Conservation (phyloP, 2,888 invertebrate species). For the Tiphia femorata region DNA sequence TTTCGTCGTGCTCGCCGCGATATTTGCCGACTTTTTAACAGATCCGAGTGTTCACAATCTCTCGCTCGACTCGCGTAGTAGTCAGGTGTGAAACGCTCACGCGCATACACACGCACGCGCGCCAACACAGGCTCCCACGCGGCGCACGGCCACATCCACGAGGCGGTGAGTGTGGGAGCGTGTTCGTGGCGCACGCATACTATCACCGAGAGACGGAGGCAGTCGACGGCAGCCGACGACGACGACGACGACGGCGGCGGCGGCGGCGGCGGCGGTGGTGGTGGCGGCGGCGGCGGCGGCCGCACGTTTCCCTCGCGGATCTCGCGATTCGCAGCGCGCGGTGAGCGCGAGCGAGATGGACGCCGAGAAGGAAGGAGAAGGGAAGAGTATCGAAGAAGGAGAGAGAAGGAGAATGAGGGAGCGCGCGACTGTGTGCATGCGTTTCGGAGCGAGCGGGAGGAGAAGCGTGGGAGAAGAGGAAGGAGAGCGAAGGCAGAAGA, state of each 20-base stretch:
- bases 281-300: background rate
- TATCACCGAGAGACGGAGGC: conserved; percentile 3
- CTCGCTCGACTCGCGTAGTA: conserved; percentile 59
- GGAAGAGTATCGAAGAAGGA: too few relatives aligned
- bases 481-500: background rate
- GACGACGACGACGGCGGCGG: background rate
- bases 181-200: conserved; percentile 36
- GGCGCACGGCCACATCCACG: conserved; percentile 31
- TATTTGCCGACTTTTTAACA: background rate
- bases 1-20: background rate
- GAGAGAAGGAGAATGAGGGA: background rate
- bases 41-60: conserved; percentile 29
- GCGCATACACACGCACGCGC: conserved; percentile 50
- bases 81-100: conserved; percentile 67
- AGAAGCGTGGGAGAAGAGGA: conserved; percentile 10
- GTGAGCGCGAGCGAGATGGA: too few relatives aligned
- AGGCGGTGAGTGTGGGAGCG: background rate
- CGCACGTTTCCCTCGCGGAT: conserved; percentile 53
- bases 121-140: conserved; percentile 42
- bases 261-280: background rate
- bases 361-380: too few relatives aligned
- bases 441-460: conserved; percentile 21
- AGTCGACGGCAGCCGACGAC: conserved; percentile 2
- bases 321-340: conserved; percentile 46
- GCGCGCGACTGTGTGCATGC: background rate